Percentiles rank a stretch among this genome's conserved stretches.
Evolutionary conservation across 2,113 vertebrate species (phyloP).

Genomic region (Tinamus guttatus): DNA sequence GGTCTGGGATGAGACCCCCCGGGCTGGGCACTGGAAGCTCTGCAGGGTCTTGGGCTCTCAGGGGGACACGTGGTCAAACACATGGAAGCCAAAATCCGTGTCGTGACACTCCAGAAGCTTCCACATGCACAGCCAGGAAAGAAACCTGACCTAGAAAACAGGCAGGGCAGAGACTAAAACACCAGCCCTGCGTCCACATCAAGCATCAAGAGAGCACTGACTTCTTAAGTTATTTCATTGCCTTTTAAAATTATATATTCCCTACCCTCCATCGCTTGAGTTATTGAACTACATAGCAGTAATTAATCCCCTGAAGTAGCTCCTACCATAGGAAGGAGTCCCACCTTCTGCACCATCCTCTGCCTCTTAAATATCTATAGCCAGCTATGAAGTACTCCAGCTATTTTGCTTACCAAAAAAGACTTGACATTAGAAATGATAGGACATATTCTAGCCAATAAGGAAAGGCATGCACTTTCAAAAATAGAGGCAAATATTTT

Average conservation of each 20-base stretch:
- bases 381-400: not conserved
- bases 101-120: not conserved
- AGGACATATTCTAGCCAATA: not conserved
- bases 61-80: no score
- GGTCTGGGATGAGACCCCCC: not conserved
- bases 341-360: not conserved
- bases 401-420: not conserved
- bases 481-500: not conserved
- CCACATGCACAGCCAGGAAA: not conserved
- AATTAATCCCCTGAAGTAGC: not conserved
- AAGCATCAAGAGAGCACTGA: not conserved
- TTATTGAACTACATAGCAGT: not conserved
- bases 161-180: not conserved
- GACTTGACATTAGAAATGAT: not conserved
- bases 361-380: not conserved
- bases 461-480: fast-evolving
- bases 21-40: no score
- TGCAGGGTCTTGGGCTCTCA: not conserved
- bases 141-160: not conserved
- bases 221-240: not conserved
- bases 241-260: not conserved
- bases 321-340: not conserved
- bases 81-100: not conserved
- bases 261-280: no score
- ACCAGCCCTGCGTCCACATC: not conserved